Evolutionary conservation across 2,113 vertebrate species (phyloP).

Genomic region (Heteronetta atricapilla): DNA sequence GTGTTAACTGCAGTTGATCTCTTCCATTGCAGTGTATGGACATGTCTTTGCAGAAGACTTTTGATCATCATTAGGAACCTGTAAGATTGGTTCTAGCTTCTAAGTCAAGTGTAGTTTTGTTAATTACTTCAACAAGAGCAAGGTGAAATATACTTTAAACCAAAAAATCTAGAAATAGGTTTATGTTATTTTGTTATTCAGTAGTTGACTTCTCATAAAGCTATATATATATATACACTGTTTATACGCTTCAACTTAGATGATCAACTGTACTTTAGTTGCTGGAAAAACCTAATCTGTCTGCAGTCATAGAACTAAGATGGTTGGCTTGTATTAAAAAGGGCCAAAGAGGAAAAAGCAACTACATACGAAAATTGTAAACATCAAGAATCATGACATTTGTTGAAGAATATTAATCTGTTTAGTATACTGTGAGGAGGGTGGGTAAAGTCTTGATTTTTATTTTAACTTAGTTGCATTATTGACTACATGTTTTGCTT

Average conservation of each 20-base stretch:
- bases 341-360: neutral
- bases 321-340: neutral
- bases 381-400: neutral
- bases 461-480: slow-evolving; percentile 17
- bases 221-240: neutral
- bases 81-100: neutral
- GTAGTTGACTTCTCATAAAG: neutral
- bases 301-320: neutral
- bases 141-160: neutral
- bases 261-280: neutral
- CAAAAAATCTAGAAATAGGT: neutral
- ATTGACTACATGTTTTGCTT: slow-evolving; percentile 38
- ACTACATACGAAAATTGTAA: neutral
- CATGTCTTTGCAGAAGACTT: slow-evolving; percentile 4
- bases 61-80: neutral
- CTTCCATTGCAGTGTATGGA: neutral
- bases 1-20: neutral
- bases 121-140: neutral
- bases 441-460: neutral
- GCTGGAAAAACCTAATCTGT: neutral
- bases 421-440: neutral
- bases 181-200: neutral
- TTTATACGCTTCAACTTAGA: neutral
- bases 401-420: neutral
- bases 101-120: neutral